phyloP scores from a whole-genome alignment of 2,888 invertebrate species.

The Lagria hirta region DNA sequence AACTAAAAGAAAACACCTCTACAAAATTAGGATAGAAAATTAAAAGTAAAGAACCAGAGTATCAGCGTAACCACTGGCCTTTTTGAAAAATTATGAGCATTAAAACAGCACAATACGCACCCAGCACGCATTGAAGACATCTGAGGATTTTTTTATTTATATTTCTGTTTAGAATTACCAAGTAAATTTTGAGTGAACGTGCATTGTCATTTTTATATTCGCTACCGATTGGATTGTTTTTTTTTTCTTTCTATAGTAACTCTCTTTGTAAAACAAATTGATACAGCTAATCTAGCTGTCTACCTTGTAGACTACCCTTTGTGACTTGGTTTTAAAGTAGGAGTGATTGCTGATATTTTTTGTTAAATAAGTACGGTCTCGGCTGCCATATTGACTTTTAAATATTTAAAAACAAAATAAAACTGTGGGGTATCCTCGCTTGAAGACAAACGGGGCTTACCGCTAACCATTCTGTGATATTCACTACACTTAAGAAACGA shows the following conservation, averaged over 20 bases:
- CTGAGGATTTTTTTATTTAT: conserved; percentile 70
- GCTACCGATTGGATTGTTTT: conserved; percentile 38
- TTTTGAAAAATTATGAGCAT: conserved; percentile 49
- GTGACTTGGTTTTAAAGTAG: conserved; percentile 29
- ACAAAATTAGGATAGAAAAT: conserved; percentile 57
- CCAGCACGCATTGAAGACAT: conserved; percentile 90
- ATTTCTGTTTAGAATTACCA: conserved; percentile 50
- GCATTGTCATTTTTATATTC: conserved; percentile 49
- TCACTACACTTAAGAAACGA: conserved; percentile 57
- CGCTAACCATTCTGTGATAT: conserved; percentile 67
- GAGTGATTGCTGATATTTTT: conserved; percentile 40
- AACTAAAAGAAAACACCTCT: conserved; percentile 60
- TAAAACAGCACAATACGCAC: conserved; percentile 69
- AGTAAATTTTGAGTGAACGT: conserved; percentile 56
- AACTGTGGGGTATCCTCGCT: no score
- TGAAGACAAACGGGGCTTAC: no score
- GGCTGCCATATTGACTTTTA: conserved; percentile 49
- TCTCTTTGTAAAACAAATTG: conserved; percentile 22
- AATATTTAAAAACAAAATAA: conserved; percentile 43
- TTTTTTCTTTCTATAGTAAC: no score
- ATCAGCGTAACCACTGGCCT: conserved; percentile 54
- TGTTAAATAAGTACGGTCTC: conserved; percentile 43
- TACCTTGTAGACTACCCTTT: conserved; percentile 26
- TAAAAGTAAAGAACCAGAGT: conserved; percentile 55
- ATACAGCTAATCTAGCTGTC: no score